Evolutionary conservation across 1,140 invertebrate species (phyloP).

Genomic region (Pentalonia nigronervosa): DNA sequence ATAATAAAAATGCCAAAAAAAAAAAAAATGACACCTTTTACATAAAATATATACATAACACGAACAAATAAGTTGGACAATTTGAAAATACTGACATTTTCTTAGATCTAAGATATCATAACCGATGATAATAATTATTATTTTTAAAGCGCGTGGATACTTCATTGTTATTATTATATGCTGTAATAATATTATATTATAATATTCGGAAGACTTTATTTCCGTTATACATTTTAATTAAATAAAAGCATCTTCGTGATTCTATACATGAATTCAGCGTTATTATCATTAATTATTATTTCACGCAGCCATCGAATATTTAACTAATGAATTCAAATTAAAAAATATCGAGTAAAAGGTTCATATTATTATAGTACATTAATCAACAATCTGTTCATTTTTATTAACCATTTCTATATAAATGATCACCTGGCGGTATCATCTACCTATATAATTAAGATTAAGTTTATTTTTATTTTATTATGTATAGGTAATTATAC

Average conservation of each 20-base stretch:
- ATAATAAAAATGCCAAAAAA: not conserved
- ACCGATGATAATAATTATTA: not conserved
- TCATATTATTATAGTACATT: not conserved
- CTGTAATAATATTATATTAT: not conserved
- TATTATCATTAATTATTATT: conserved; percentile 19
- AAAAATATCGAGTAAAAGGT: not conserved
- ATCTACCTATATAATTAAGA: not conserved
- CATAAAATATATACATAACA: not conserved
- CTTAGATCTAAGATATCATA: not conserved
- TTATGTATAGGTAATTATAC: not conserved
- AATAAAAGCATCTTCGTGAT: not conserved
- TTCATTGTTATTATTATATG: not conserved
- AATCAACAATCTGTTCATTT: not conserved
- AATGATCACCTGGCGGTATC: not conserved
- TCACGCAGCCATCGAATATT: not conserved
- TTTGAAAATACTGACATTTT: not conserved
- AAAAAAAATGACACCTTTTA: not conserved
- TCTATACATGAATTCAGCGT: not conserved
- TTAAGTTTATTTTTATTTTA: conserved; percentile 2
- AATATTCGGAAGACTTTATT: not conserved
- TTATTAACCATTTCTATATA: not conserved
- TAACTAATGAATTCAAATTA: not conserved
- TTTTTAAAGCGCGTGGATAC: not conserved
- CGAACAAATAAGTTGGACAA: not conserved
- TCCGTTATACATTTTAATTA: not conserved